A percentile compares a stretch with the other conserved stretches of the same genome.
phyloP scores from a whole-genome alignment of 2,797 vertebrate species.

The Danio choprae region DNA sequence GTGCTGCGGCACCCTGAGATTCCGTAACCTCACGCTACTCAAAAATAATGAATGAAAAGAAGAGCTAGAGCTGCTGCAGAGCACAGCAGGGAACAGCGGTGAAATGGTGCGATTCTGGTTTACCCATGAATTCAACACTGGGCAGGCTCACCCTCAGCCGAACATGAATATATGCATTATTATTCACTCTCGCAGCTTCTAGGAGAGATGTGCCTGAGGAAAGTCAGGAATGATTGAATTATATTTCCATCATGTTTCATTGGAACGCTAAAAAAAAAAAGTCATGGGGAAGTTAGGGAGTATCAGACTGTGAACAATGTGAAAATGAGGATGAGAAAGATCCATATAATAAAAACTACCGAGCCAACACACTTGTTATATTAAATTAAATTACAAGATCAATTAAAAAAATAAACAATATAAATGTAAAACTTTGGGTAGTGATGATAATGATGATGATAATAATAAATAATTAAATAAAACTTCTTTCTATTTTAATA shows the following conservation, averaged over 20 bases:
- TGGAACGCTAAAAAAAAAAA: not conserved
- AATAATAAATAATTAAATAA: no score
- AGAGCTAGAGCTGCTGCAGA: constrained; percentile 26
- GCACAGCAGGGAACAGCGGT: constrained; percentile 49
- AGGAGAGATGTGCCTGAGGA: constrained; percentile 2
- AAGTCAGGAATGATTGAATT: not conserved
- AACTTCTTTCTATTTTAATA: not conserved
- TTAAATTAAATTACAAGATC: not conserved
- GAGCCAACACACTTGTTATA: not conserved
- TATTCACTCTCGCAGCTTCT: constrained; percentile 26
- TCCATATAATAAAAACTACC: not conserved
- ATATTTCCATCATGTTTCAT: constrained; percentile 14
- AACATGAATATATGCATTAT: constrained; percentile 45
- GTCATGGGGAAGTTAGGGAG: not conserved
- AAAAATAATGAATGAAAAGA: constrained; percentile 56
- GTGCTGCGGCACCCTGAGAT: constrained; percentile 1
- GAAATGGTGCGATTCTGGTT: constrained; percentile 35
- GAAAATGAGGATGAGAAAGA: not conserved
- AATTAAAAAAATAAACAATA: not conserved
- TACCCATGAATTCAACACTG: constrained; percentile 29
- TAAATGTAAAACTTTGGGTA: no score
- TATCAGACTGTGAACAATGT: not conserved
- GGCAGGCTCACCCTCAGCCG: constrained; percentile 31
- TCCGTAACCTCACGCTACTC: constrained; percentile 23
- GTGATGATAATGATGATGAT: no score